These are phyloP conservation scores for Pagrus major DNA, from an alignment of 2,113 vertebrate species.

Conservation along the genomic window DNA sequence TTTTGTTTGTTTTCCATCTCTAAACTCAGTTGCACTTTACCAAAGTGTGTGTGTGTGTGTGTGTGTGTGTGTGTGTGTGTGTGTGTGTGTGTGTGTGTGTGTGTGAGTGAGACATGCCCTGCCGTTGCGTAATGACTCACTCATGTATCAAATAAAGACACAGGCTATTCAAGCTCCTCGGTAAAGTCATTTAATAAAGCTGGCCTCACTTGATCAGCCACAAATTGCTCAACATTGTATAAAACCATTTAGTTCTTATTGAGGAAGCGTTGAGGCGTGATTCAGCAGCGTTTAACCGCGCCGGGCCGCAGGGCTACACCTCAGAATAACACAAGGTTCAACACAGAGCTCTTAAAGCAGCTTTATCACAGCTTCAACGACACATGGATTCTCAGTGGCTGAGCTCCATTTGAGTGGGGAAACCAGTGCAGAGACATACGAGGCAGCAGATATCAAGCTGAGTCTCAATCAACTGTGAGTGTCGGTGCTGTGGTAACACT, in stretches of 20 bases:
- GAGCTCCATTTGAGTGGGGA: neutral
- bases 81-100: neutral
- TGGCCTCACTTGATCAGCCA: neutral
- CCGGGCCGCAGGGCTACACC: neutral
- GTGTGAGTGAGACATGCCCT: neutral
- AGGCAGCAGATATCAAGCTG: neutral
- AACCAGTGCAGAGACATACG: neutral
- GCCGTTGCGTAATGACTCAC: neutral
- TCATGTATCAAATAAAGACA: neutral
- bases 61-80: no score
- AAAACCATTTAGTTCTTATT: neutral
- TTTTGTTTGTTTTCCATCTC: slow-evolving; percentile 10
- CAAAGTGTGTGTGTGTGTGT: neutral
- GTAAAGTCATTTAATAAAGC: neutral
- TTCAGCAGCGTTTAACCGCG: neutral
- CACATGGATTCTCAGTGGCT: neutral
- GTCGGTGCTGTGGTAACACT: neutral
- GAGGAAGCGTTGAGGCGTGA: neutral
- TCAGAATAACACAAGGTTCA: neutral
- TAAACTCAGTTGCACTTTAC: neutral
- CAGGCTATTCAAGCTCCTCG: neutral
- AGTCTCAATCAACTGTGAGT: neutral
- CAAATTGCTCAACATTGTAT: neutral
- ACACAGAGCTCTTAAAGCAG: neutral
- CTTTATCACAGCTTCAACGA: neutral